These are phyloP conservation scores for Drosophila multiciliata DNA, from an alignment of 2,888 invertebrate species.

Conservation along the genomic window DNA sequence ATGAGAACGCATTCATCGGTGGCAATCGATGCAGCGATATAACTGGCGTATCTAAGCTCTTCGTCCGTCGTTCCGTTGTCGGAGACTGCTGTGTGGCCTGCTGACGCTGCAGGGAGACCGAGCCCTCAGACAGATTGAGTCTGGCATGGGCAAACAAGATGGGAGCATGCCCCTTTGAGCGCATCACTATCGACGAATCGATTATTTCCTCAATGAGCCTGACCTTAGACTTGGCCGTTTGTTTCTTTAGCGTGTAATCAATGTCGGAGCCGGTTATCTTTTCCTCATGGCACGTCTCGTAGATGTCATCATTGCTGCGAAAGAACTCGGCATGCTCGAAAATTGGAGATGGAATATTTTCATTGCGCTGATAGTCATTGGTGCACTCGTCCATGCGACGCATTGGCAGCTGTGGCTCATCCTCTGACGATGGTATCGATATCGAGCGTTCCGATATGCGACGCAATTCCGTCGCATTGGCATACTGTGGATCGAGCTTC, in stretches of 20 bases:
- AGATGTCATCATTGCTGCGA: constrained; percentile 87
- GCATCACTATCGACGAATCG: constrained; percentile 88
- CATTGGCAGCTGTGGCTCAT: constrained; percentile 88
- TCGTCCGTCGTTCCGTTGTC: constrained; percentile 90
- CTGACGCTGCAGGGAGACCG: constrained; percentile 90
- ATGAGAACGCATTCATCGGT: constrained; percentile 93
- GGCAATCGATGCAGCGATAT: constrained; percentile 92
- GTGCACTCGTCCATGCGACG: constrained; percentile 87
- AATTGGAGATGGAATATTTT: constrained; percentile 88
- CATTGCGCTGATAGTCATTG: constrained; percentile 87
- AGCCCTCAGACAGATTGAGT: constrained; percentile 93
- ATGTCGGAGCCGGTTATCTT: constrained; percentile 87
- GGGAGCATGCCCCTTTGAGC: constrained; percentile 91
- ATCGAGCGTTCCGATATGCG: constrained; percentile 91
- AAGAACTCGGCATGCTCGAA: constrained; percentile 87
- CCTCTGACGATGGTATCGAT: constrained; percentile 91
- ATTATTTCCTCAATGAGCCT: constrained; percentile 89
- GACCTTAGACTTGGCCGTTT: constrained; percentile 84
- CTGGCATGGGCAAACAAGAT: constrained; percentile 92
- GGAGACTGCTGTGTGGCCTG: constrained; percentile 91
- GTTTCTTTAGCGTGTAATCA: constrained; percentile 85
- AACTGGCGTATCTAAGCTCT: constrained; percentile 93
- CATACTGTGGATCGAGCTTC: constrained; percentile 88
- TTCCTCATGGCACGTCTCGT: constrained; percentile 82
- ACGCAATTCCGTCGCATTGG: constrained; percentile 89